phyloP scores from a whole-genome alignment of 2,888 invertebrate genomes.

The Smittia sp. region DNA sequence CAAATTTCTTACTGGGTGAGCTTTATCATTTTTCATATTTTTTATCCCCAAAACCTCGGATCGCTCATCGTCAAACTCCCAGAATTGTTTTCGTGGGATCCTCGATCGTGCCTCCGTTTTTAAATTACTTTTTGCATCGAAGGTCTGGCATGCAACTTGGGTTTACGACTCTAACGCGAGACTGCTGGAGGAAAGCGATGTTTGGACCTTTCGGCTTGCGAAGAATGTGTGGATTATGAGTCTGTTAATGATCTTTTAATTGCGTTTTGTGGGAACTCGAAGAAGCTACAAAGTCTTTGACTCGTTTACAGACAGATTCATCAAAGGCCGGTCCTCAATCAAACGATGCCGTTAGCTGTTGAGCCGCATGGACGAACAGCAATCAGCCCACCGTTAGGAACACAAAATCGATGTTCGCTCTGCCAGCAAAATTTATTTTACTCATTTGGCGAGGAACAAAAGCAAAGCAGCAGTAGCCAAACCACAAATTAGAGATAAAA shows the following conservation, averaged over 20 bases:
- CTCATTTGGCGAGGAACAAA: background rate
- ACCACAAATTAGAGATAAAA: slow-evolving; percentile 37
- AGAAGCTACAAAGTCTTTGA: slow-evolving; percentile 16
- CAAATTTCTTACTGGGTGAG: no score
- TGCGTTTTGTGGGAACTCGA: background rate
- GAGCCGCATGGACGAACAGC: slow-evolving; percentile 19
- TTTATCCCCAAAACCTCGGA: no score
- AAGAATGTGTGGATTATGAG: slow-evolving; percentile 36
- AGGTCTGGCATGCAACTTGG: slow-evolving; percentile 1
- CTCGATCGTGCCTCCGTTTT: slow-evolving; percentile 33
- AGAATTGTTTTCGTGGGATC: slow-evolving; percentile 18
- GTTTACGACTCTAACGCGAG: background rate
- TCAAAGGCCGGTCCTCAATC: slow-evolving; percentile 31
- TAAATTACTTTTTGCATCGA: background rate
- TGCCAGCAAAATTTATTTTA: background rate
- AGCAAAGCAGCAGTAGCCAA: slow-evolving; percentile 29
- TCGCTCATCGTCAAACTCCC: background rate
- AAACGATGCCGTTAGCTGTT: slow-evolving; percentile 32
- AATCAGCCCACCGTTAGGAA: slow-evolving; percentile 34
- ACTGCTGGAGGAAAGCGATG: background rate
- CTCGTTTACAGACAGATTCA: slow-evolving; percentile 26
- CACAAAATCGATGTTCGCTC: background rate
- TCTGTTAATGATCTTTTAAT: slow-evolving; percentile 38
- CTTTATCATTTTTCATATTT: no score
- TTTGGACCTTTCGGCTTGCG: background rate